Percentiles rank a stretch among this genome's conserved stretches.
Conservation (phyloP, 2,888 invertebrate species). For the Abscondita cerata region DNA sequence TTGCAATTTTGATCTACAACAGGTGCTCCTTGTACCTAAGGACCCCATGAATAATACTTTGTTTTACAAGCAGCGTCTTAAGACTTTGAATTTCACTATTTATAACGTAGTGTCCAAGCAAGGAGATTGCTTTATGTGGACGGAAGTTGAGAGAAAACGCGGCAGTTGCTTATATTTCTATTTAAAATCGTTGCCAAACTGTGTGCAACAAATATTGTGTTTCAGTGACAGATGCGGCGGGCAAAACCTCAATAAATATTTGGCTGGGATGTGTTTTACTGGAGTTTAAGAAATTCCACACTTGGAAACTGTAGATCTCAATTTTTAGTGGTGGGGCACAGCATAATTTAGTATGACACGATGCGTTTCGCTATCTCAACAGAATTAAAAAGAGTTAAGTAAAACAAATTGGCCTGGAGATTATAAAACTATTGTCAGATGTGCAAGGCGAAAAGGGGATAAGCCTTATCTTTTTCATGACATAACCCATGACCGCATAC, state of each 20-base stretch:
- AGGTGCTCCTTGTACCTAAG: slow-evolving; percentile 32
- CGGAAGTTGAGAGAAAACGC: slow-evolving; percentile 36
- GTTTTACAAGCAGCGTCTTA: slow-evolving; percentile 37
- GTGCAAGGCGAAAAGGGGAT: background rate
- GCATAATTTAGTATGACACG: slow-evolving; percentile 33
- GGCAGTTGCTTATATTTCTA: slow-evolving; percentile 36
- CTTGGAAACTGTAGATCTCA: slow-evolving; percentile 39
- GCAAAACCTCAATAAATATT: slow-evolving; percentile 42
- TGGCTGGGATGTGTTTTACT: slow-evolving; percentile 39
- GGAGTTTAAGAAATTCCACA: slow-evolving; percentile 35
- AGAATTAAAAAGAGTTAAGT: slow-evolving; percentile 40
- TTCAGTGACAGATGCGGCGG: slow-evolving; percentile 44
- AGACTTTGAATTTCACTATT: slow-evolving; percentile 36
- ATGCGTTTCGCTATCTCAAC: slow-evolving; percentile 35
- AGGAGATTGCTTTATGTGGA: slow-evolving; percentile 43
- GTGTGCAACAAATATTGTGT: slow-evolving; percentile 36
- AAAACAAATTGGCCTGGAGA: slow-evolving; percentile 18
- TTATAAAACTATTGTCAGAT: background rate
- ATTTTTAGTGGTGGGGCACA: slow-evolving; percentile 36
- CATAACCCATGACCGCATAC: too few species aligned
- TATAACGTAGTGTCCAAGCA: slow-evolving; percentile 35
- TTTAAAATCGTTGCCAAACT: slow-evolving; percentile 7
- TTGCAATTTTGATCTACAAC: slow-evolving; percentile 39
- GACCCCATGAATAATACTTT: slow-evolving; percentile 36
- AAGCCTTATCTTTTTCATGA: background rate